Percentiles rank a stretch among this genome's conserved stretches.
These are phyloP conservation scores for Drosophila repletoides DNA, from an alignment of 1,140 invertebrate species.

Conservation along the genomic window DNA sequence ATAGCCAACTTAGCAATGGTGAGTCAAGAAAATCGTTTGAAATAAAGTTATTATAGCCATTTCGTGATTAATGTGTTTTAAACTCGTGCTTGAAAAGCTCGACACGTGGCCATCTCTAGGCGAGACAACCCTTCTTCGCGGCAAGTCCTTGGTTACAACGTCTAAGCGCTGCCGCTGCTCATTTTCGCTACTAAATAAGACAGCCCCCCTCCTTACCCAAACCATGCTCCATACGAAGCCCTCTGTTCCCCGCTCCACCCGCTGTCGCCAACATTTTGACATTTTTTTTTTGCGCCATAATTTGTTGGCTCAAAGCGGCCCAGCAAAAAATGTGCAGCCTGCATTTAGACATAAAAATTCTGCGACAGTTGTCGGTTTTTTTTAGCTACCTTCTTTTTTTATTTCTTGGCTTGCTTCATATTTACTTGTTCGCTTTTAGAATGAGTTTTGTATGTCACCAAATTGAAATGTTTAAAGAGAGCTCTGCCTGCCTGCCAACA, in stretches of 20 bases:
- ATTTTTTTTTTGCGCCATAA: conserved; percentile 44
- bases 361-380: conserved; percentile 11
- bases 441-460: conserved; percentile 30
- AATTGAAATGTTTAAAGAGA: conserved; percentile 38
- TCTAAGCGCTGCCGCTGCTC: conserved; percentile 63
- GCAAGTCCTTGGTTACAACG: conserved; percentile 47
- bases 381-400: conserved; percentile 8
- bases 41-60: too few species aligned
- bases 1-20: too few species aligned
- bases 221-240: background rate
- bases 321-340: conserved; percentile 21
- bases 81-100: too few species aligned
- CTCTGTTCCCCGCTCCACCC: too few species aligned
- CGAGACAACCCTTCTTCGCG: conserved; percentile 41
- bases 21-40: too few species aligned
- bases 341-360: conserved; percentile 41
- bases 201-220: conserved; percentile 25
- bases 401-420: too few species aligned
- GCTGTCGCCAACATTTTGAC: conserved; percentile 57
- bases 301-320: conserved; percentile 49
- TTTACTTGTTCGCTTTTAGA: conserved; percentile 5
- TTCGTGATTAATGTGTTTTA: too few species aligned
- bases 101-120: too few species aligned
- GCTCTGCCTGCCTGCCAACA: conserved; percentile 5
- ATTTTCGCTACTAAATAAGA: conserved; percentile 78